phyloP scores from a whole-genome alignment of 1,140 invertebrate genomes.

The Orius insidiosus region DNA sequence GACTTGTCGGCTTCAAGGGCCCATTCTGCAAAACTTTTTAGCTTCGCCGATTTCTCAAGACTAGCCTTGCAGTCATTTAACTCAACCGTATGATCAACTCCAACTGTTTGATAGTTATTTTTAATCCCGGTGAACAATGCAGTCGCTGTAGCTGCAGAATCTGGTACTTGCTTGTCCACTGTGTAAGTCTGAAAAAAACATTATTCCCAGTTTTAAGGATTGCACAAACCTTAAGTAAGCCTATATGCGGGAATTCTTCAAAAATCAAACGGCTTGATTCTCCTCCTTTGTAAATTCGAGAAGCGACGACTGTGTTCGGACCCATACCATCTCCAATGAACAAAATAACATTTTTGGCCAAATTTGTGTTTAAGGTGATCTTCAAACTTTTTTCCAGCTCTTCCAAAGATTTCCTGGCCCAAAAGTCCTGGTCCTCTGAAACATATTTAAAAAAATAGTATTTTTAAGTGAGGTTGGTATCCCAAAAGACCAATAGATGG shows the following conservation, averaged over 20 bases:
- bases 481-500: too few relatives aligned
- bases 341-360: conserved; percentile 76
- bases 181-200: conserved; percentile 61
- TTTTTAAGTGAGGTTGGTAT: too few relatives aligned
- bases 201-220: too few relatives aligned
- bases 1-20: conserved; percentile 54
- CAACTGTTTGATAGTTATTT: conserved; percentile 57
- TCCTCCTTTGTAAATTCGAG: conserved; percentile 49
- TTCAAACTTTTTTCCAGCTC: conserved; percentile 43
- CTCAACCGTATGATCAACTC: conserved; percentile 51
- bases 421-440: conserved; percentile 33
- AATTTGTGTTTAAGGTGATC: conserved; percentile 36
- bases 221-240: conserved; percentile 62
- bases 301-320: conserved; percentile 68
- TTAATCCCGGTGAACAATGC: conserved; percentile 76
- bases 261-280: conserved; percentile 53
- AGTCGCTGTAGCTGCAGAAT: conserved; percentile 76
- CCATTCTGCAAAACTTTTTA: conserved; percentile 45
- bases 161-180: conserved; percentile 69
- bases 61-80: conserved; percentile 46
- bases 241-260: conserved; percentile 73
- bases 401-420: conserved; percentile 31
- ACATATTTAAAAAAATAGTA: not conserved
- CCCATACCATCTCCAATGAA: conserved; percentile 94
- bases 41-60: conserved; percentile 31